Evolutionary conservation across 2,797 vertebrate genomes (phyloP), one percentile per base, ranked within the genome.

Genomic region (Etheostoma perlongum): DNA sequence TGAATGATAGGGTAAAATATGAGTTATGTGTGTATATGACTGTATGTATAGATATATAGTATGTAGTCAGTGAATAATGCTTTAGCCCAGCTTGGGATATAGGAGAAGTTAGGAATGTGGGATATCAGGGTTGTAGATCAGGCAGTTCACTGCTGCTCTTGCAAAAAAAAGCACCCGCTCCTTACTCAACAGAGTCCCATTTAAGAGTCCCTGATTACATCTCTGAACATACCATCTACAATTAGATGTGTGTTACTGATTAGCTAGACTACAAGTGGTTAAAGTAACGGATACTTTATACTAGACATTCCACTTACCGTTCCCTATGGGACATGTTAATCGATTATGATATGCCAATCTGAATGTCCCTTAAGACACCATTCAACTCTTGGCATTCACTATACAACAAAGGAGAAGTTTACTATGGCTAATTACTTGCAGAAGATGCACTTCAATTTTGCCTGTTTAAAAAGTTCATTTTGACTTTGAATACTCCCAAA

Each of bases 191-290:
- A 92, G 79, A 83, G 84, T 86, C 63, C 85, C 84, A 86, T 93
- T 92, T 87, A 88, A 84, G 80, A 88, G 82, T 53, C 12, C 58
- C 79, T 80, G 92, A 94, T 94, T 92, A 84, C 75, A 94, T 94
- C 92, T 93, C 62, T 82, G 88, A 91, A 92, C 85, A 94, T 90
- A 91, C 87, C 83, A 84, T 84, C 77, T 90, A 90, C 90, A 92
- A 92, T 92, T 93, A 93, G 92, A 93, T 94, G 81, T 91, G 87
- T 93, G 91, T 92, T 91, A 84, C 86, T 91, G 90, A 93, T 93
- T 89, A 85, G 61, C 58, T 64, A 78, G 67, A 40, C 30, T 63
- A 87, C 83, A 89, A 91, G 86, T 90, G 75, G 79, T 87, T 87
- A 87, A 85, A 85, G 88, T 85, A 88, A 91, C 74, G 13, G 72